Evolutionary conservation across 2,113 vertebrate species (phyloP).

Genomic region (Sciurus niger): DNA sequence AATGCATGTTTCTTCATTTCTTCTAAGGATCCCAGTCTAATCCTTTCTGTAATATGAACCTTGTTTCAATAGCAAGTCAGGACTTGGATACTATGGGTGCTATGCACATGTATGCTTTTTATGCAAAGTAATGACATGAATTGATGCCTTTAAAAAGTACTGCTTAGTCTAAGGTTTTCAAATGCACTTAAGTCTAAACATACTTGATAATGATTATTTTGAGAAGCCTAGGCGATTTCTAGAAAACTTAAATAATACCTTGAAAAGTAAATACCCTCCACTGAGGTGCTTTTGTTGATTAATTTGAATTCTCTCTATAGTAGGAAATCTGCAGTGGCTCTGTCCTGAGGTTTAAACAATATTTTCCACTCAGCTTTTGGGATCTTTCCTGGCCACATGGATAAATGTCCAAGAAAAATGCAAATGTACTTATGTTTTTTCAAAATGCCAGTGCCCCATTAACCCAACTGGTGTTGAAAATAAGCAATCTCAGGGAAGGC

Average conservation of each 20-base stretch:
- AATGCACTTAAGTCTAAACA: not conserved
- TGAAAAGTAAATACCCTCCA: slow-evolving; percentile 16
- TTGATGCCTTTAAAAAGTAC: slow-evolving; percentile 41
- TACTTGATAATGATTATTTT: not conserved
- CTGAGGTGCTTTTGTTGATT: not conserved
- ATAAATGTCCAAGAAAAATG: not conserved
- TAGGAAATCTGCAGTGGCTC: not conserved
- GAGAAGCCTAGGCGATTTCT: slow-evolving; percentile 9
- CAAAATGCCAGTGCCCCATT: slow-evolving; percentile 1
- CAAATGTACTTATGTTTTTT: not conserved
- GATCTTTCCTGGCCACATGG: not conserved
- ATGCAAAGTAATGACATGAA: slow-evolving; percentile 39
- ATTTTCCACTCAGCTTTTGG: not conserved
- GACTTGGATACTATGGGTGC: not conserved
- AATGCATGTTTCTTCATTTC: slow-evolving; percentile 8
- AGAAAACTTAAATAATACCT: slow-evolving; percentile 14
- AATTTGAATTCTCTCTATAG: not conserved
- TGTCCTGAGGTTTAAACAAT: not conserved
- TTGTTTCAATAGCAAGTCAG: not conserved
- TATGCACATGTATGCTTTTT: not conserved
- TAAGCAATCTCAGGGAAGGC: not conserved
- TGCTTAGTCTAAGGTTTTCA: not conserved
- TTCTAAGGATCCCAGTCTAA: not conserved
- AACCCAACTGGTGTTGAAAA: slow-evolving; percentile 7
- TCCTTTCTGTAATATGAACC: not conserved